Evolutionary conservation across 2,888 invertebrate species (phyloP).

Genomic region (Ophion obscuratus): DNA sequence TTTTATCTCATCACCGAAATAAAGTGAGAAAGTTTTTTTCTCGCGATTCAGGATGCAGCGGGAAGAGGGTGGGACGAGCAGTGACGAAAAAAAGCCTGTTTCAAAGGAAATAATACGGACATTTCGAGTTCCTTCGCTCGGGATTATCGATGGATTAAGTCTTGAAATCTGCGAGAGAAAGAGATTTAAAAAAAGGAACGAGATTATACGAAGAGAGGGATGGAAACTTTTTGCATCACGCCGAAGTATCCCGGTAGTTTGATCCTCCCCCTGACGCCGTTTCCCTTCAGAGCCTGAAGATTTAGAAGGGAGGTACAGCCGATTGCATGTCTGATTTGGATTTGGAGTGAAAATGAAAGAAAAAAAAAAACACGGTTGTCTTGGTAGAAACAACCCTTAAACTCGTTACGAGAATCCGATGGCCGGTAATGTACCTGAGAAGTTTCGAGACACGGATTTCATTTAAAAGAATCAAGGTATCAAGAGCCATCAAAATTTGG

Average conservation of each 20-base stretch:
- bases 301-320: constrained; percentile 16
- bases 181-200: constrained; percentile 3
- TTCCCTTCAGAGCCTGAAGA: constrained; percentile 21
- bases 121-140: constrained; percentile 23
- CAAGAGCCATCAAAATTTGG: neutral
- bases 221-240: constrained; percentile 63
- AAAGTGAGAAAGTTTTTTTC: constrained; percentile 34
- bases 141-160: constrained; percentile 70
- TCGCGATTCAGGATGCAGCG: constrained; percentile 45
- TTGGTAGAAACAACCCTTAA: too few relatives aligned
- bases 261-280: neutral
- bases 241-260: constrained; percentile 28
- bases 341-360: too few relatives aligned
- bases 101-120: constrained; percentile 30
- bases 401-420: too few relatives aligned
- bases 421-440: too few relatives aligned
- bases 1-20: constrained; percentile 25
- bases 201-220: constrained; percentile 34
- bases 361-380: too few relatives aligned
- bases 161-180: constrained; percentile 44
- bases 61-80: constrained; percentile 3
- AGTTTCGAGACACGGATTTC: too few relatives aligned
- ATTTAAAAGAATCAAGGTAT: too few relatives aligned
- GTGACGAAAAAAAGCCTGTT: constrained; percentile 7
- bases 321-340: neutral